A percentile compares a stretch with the other conserved stretches of the same genome.
These are phyloP conservation scores for Cacoxenus indagator DNA, from an alignment of 2,888 invertebrate species.

Conservation along the genomic window DNA sequence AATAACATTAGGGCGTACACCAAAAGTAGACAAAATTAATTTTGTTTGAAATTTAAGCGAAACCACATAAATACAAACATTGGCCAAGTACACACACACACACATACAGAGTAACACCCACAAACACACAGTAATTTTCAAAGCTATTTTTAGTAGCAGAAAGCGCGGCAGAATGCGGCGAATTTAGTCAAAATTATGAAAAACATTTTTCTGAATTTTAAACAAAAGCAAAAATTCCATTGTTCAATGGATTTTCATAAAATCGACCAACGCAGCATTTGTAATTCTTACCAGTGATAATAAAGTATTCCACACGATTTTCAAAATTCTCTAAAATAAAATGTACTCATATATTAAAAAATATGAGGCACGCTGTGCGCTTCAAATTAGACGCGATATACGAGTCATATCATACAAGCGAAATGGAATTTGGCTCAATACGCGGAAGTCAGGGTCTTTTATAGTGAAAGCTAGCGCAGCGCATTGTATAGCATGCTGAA, in stretches of 20 bases:
- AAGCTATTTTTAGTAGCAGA: too few relatives aligned
- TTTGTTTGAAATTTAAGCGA: slow-evolving; percentile 10
- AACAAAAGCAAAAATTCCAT: neutral
- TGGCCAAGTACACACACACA: neutral
- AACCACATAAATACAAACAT: neutral
- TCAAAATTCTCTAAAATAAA: too few relatives aligned
- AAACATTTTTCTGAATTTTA: slow-evolving; percentile 12
- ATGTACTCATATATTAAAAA: too few relatives aligned
- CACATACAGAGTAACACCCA: neutral
- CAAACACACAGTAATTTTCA: neutral
- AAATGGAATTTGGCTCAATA: too few relatives aligned
- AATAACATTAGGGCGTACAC: neutral
- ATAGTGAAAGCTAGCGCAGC: too few relatives aligned
- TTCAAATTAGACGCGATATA: too few relatives aligned
- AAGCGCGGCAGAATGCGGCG: too few relatives aligned
- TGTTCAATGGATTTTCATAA: neutral
- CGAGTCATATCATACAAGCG: too few relatives aligned
- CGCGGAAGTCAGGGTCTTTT: too few relatives aligned
- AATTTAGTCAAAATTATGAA: neutral
- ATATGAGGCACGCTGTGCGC: too few relatives aligned
- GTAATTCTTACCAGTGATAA: neutral
- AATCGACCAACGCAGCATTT: neutral
- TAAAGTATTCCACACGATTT: too few relatives aligned
- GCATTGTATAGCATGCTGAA: too few relatives aligned
- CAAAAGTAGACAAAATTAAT: slow-evolving; percentile 11